These are phyloP conservation scores for Mareca penelope DNA, from an alignment of 2,797 vertebrate species.

Conservation along the genomic window DNA sequence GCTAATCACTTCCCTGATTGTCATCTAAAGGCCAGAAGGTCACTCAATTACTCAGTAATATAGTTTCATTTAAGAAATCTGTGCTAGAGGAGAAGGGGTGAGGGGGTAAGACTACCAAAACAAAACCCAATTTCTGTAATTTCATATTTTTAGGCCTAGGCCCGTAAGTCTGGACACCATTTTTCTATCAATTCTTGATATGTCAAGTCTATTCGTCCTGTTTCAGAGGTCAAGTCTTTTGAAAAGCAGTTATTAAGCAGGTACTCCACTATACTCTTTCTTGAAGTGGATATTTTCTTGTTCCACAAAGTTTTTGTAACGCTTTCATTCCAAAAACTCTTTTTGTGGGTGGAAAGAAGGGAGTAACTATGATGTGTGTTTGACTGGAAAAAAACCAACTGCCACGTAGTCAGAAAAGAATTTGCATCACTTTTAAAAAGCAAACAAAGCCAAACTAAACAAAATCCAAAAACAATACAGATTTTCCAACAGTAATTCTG, in stretches of 20 bases:
- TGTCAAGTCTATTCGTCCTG: not conserved
- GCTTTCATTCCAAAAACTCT: not conserved
- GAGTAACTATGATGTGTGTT: not conserved
- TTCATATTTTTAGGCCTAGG: not conserved
- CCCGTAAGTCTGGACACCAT: not conserved
- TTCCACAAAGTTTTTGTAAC: not conserved
- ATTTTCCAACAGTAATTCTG: not conserved
- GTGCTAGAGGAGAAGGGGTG: no score
- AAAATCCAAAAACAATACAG: not conserved
- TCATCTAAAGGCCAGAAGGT: not conserved
- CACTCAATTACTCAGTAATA: not conserved
- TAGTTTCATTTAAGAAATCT: not conserved
- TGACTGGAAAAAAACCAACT: not conserved
- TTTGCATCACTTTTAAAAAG: not conserved
- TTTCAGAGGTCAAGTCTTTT: not conserved
- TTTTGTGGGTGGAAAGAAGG: not conserved
- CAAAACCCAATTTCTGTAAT: not conserved
- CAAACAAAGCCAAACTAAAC: not conserved
- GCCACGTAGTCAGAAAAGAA: not conserved
- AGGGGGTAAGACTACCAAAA: no score
- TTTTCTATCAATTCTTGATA: not conserved
- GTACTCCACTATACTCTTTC: not conserved
- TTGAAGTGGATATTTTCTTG: not conserved
- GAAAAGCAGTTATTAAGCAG: not conserved
- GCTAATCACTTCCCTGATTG: not conserved